Percentiles rank a stretch among this genome's conserved stretches.
phyloP scores from a whole-genome alignment of 1,140 invertebrate genomes.

The Thereuonema tuberculata region DNA sequence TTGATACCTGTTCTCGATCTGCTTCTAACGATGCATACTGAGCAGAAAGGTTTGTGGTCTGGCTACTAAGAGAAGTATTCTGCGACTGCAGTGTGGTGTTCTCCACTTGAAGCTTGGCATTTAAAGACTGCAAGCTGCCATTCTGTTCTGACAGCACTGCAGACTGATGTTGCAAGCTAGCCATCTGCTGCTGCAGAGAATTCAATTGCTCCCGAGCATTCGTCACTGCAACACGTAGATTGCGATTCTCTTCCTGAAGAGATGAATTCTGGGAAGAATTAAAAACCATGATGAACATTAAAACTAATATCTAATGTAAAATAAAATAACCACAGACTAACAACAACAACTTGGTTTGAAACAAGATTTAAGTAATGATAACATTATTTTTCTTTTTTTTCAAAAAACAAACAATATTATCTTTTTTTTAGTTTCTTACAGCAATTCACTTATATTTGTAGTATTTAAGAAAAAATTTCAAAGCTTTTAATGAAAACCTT shows the following conservation, averaged over 20 bases:
- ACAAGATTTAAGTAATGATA: too few relatives aligned
- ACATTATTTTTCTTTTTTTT: too few relatives aligned
- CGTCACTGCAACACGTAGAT: conserved; percentile 29
- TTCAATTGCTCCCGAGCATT: conserved; percentile 38
- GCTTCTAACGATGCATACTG: conserved; percentile 68
- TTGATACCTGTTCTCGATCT: conserved; percentile 60
- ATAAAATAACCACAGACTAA: conserved; percentile 10
- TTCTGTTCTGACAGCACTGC: conserved; percentile 25
- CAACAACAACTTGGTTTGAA: too few relatives aligned
- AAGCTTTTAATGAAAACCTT: too few relatives aligned
- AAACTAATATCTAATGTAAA: too few relatives aligned
- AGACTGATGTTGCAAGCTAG: conserved; percentile 22
- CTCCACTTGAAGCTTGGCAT: conserved; percentile 72
- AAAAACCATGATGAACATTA: too few relatives aligned
- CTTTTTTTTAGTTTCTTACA: too few relatives aligned
- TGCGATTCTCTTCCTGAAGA: conserved; percentile 30
- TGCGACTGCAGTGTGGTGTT: conserved; percentile 66
- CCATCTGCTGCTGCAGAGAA: conserved; percentile 40
- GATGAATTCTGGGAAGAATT: too few relatives aligned
- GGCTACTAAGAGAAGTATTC: conserved; percentile 61
- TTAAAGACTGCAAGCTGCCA: conserved; percentile 54
- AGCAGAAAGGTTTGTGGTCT: conserved; percentile 67
- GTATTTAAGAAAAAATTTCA: too few relatives aligned
- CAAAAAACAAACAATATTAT: too few relatives aligned
- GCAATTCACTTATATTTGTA: too few relatives aligned